Conservation (phyloP, 2,113 vertebrate species). For the Carassius carassius region DNA sequence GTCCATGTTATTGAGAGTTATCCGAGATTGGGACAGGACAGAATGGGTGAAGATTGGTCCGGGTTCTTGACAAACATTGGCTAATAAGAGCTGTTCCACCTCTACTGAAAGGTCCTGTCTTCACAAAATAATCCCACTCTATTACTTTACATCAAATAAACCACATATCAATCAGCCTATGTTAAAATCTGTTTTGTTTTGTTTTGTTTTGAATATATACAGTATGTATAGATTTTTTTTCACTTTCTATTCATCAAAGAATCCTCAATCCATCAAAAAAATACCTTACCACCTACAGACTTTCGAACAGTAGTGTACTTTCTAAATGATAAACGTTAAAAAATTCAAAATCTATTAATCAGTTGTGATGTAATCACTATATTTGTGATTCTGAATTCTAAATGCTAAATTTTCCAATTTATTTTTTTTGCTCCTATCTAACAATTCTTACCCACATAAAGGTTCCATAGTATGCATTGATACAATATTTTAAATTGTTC, state of each 20-base stretch:
- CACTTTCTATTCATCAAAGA: too few relatives aligned
- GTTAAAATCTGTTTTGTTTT: neutral
- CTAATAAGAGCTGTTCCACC: constrained; percentile 44
- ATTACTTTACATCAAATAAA: neutral
- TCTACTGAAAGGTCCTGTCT: neutral
- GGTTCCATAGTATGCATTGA: too few relatives aligned
- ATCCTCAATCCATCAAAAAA: neutral
- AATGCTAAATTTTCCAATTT: neutral
- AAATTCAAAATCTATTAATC: too few relatives aligned
- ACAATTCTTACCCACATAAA: neutral
- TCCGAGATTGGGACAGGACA: constrained; percentile 74
- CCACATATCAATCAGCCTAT: neutral
- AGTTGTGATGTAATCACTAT: neutral
- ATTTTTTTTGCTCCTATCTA: neutral
- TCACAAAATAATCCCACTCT: neutral
- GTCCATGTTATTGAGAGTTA: constrained; percentile 76
- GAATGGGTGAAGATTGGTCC: constrained; percentile 79
- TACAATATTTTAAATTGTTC: too few relatives aligned
- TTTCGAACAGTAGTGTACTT: neutral
- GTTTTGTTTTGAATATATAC: too few relatives aligned
- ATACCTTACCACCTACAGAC: neutral
- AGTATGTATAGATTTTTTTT: too few relatives aligned
- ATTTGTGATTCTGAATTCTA: neutral
- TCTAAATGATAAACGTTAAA: too few relatives aligned
- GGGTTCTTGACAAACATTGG: constrained; percentile 77